A percentile compares a stretch with the other conserved stretches of the same genome.
These are phyloP conservation scores for Anhinga anhinga DNA, from an alignment of 2,113 vertebrate genomes.

Conservation along the genomic window DNA sequence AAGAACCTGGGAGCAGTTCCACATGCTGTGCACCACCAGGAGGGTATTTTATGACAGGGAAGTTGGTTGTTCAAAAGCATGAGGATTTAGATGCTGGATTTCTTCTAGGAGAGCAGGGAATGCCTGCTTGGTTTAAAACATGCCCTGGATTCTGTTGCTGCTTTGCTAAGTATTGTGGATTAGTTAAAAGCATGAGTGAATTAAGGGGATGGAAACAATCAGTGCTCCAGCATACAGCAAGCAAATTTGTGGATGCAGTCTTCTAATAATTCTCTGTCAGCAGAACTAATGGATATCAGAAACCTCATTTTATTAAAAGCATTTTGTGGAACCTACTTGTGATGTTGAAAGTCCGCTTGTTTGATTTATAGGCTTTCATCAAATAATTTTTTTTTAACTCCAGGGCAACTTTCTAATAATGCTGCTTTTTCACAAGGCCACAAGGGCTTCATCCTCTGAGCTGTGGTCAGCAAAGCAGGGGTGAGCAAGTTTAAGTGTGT, in stretches of 20 bases:
- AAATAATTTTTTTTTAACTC: not conserved
- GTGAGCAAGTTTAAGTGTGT: not conserved
- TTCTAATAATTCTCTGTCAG: not conserved
- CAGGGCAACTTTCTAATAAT: not conserved
- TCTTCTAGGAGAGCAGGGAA: not conserved
- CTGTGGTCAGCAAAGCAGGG: not conserved
- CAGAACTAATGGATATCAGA: not conserved
- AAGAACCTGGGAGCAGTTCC: not conserved
- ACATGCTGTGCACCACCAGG: not conserved
- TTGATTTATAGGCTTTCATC: slow-evolving; percentile 12
- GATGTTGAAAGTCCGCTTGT: not conserved
- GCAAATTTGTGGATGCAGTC: not conserved
- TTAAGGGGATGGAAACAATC: not conserved
- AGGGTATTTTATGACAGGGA: not conserved
- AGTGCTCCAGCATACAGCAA: not conserved
- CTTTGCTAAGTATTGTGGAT: not conserved
- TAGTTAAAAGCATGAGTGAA: slow-evolving; percentile 21
- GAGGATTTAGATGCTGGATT: not conserved
- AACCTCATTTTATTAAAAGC: slow-evolving; percentile 36
- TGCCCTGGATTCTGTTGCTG: not conserved
- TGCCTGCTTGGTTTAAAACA: not conserved
- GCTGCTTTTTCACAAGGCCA: not conserved
- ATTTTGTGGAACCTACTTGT: not conserved
- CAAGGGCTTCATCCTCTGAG: not conserved
- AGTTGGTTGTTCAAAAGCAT: not conserved